phyloP scores from a whole-genome alignment of 1,140 invertebrate genomes.

The Aphaenogaster floridana region DNA sequence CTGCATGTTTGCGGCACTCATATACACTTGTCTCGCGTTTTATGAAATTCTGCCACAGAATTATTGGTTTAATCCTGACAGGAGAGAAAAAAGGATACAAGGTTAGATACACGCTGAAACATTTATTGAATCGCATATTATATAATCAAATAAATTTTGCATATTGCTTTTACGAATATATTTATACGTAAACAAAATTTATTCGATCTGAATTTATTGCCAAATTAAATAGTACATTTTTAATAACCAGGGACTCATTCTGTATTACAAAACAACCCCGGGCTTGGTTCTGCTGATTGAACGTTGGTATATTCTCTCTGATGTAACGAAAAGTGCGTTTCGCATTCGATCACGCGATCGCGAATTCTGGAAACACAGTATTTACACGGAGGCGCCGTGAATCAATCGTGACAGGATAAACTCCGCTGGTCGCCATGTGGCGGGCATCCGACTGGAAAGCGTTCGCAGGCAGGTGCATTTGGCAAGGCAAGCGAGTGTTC shows the following conservation, averaged over 20 bases:
- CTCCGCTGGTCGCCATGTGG: background rate
- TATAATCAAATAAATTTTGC: background rate
- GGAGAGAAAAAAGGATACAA: background rate
- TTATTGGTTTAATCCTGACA: slow-evolving; percentile 14
- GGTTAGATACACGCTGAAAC: background rate
- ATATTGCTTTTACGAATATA: background rate
- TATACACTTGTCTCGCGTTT: background rate
- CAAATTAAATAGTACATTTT: background rate
- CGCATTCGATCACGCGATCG: background rate
- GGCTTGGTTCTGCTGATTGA: background rate
- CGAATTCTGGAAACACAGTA: slow-evolving; percentile 24
- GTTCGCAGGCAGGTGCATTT: slow-evolving; percentile 42
- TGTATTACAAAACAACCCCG: background rate
- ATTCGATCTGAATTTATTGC: background rate
- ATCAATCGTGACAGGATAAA: slow-evolving; percentile 46
- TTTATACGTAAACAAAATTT: background rate
- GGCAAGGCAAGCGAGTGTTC: slow-evolving; percentile 47
- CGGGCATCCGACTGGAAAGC: slow-evolving; percentile 44
- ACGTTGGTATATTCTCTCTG: background rate
- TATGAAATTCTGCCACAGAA: background rate
- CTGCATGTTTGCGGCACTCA: background rate
- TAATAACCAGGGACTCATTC: background rate
- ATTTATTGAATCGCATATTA: background rate
- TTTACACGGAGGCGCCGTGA: slow-evolving; percentile 14
- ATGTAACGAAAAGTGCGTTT: background rate